Conservation (phyloP, 2,888 invertebrate species). For the Myopa testacea region DNA sequence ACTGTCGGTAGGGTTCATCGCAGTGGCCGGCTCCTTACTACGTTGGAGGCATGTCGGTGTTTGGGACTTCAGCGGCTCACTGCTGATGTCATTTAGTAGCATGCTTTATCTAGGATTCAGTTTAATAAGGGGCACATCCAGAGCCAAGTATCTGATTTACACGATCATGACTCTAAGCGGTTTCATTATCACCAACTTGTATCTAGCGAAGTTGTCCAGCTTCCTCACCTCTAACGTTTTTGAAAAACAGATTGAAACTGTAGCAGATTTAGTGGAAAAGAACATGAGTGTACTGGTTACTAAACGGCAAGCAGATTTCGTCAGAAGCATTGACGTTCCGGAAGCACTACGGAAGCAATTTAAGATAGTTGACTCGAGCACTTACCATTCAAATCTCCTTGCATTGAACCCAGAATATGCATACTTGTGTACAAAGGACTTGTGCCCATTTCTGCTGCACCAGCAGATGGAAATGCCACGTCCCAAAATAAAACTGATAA, state of each 20-base stretch:
- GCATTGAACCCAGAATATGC: slow-evolving; percentile 43
- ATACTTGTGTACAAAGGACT: slow-evolving; percentile 43
- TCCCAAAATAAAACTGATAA: slow-evolving; percentile 42
- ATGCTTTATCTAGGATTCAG: too few species aligned
- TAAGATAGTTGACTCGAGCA: not conserved
- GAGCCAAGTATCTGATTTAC: too few species aligned
- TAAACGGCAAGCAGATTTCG: too few species aligned
- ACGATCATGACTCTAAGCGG: too few species aligned
- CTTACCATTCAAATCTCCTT: slow-evolving; percentile 33
- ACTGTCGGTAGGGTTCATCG: too few species aligned
- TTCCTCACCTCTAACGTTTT: slow-evolving; percentile 32
- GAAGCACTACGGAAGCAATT: not conserved
- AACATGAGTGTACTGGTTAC: too few species aligned
- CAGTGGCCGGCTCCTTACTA: slow-evolving; percentile 4
- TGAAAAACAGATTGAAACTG: slow-evolving; percentile 29
- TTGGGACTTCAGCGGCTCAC: slow-evolving; percentile 28
- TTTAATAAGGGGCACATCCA: too few species aligned
- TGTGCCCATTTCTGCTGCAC: slow-evolving; percentile 48
- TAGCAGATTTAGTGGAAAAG: slow-evolving; percentile 19
- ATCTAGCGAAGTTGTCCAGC: slow-evolving; percentile 31
- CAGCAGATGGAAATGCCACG: slow-evolving; percentile 49
- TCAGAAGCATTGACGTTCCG: slow-evolving; percentile 5
- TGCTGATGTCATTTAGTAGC: slow-evolving; percentile 13
- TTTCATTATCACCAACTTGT: slow-evolving; percentile 34
- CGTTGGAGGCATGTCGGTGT: not conserved